Conservation (phyloP, 2,113 vertebrate genomes). For the Urocolius indicus region DNA sequence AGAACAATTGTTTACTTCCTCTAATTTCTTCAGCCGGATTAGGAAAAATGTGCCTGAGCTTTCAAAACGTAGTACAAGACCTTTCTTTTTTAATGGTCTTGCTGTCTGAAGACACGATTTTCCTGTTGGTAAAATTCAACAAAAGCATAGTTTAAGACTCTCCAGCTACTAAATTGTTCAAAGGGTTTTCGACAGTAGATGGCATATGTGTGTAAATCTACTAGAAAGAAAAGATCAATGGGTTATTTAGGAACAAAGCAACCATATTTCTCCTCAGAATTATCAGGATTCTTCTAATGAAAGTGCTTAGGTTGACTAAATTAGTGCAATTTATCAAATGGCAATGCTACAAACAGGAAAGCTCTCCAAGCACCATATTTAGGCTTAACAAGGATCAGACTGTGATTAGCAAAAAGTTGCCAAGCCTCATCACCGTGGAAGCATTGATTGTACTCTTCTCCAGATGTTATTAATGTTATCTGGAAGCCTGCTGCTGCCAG, state of each 20-base stretch:
- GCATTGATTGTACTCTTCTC: not conserved
- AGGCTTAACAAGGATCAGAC: not conserved
- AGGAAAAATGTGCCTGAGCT: rapidly evolving
- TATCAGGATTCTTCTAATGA: not conserved
- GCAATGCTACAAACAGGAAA: not conserved
- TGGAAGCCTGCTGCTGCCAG: not conserved
- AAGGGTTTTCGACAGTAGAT: not conserved
- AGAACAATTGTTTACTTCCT: not conserved
- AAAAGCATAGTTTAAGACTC: not conserved
- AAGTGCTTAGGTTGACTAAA: not conserved
- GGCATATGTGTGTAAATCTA: not conserved
- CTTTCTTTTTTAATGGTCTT: not conserved
- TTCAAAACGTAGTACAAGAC: no score
- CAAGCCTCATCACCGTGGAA: conserved; percentile 11
- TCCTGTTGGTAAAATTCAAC: not conserved
- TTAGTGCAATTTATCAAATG: not conserved
- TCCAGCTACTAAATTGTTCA: not conserved
- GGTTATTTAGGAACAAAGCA: not conserved
- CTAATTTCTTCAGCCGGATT: not conserved
- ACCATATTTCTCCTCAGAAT: not conserved
- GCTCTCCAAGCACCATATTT: not conserved
- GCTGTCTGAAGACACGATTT: not conserved
- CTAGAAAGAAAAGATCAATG: not conserved
- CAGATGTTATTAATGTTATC: conserved; percentile 22
- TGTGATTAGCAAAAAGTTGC: rapidly evolving